Evolutionary conservation across 2,797 vertebrate species (phyloP), one percentile per base, ranked within the genome.

Genomic region (Scolopax bukidnonensis): DNA sequence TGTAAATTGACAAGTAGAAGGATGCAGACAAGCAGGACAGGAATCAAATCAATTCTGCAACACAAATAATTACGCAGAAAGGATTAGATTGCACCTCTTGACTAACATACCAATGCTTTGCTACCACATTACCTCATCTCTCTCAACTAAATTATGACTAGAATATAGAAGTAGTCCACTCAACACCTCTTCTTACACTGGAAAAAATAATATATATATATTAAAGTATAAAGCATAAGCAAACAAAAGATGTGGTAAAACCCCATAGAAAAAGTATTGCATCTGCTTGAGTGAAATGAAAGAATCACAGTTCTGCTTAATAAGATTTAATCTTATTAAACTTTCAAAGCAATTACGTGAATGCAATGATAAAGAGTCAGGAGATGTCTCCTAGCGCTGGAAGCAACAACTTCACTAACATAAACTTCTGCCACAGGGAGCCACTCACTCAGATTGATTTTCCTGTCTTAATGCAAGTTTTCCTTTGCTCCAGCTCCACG

Each of bases 381-480:
- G 33, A 83, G 47, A 50, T 27, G 20, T 63, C 73, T 92, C 61
- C 73, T 23, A 45, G 88, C 1, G 4, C 67, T 63, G 43, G 36
- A 24, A 91, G 85, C 38, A 89, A 41, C 69, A 86, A 57, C 53
- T 65, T 59, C 54, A 33, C 24, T 68, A 57, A 70, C 18, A 27
- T 41, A 79, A 95, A 96, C 75, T 90, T 87, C 67, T 69, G 79
- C 87, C 30, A 84, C 70, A 63, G 77, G 84, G 67, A 80, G 73
- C 82, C 76, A 79, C 65, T 96, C 93, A 87, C 45, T 88, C 50
- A 11, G 25, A 93, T 18, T 89, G 61, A 87, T 93, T 57, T 90
- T 91, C 84, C 87, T 93, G 33, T 74, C 74, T 61, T 64, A 48
- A 78, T 4, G 18, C 50, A 96, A 92, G 84, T 82, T 84, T 74